phyloP scores from a whole-genome alignment of 1,140 invertebrate species.

The Drosophila teissieri region DNA sequence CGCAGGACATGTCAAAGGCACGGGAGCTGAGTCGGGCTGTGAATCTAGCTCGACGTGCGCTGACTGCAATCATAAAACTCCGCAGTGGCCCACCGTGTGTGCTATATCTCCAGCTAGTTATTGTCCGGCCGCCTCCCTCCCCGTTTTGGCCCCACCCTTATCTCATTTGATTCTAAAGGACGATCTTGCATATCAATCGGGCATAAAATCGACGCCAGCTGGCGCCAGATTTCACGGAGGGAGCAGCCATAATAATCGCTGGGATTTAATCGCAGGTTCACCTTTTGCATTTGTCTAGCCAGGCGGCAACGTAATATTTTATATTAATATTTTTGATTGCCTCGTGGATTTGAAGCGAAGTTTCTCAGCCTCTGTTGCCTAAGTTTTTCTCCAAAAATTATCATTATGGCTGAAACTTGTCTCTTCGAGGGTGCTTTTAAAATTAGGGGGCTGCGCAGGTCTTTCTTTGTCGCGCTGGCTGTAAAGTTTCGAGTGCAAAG shows the following conservation, averaged over 20 bases:
- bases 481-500: slow-evolving; percentile 8
- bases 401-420: slow-evolving; percentile 32
- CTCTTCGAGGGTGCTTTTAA: slow-evolving; percentile 17
- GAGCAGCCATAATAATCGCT: slow-evolving; percentile 52
- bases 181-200: slow-evolving; percentile 71
- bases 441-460: slow-evolving; percentile 26
- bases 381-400: slow-evolving; percentile 62
- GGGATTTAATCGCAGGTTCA: slow-evolving; percentile 48
- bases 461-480: too few species aligned
- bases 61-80: slow-evolving; percentile 71
- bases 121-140: slow-evolving; percentile 9
- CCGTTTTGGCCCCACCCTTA: not conserved
- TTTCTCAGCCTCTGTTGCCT: slow-evolving; percentile 32
- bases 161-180: not conserved
- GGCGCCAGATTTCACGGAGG: slow-evolving; percentile 52
- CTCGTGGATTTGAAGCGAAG: slow-evolving; percentile 8
- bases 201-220: slow-evolving; percentile 49
- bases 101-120: slow-evolving; percentile 13
- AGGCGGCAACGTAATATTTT: not conserved
- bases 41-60: slow-evolving; percentile 57
- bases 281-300: slow-evolving; percentile 19
- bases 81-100: not conserved
- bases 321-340: slow-evolving; percentile 70
- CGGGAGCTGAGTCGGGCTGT: slow-evolving; percentile 69
- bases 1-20: slow-evolving; percentile 72